Percentiles rank a stretch among this genome's conserved stretches.
These are phyloP conservation scores for Timandra comae DNA, from an alignment of 2,888 invertebrate genomes.

Conservation along the genomic window DNA sequence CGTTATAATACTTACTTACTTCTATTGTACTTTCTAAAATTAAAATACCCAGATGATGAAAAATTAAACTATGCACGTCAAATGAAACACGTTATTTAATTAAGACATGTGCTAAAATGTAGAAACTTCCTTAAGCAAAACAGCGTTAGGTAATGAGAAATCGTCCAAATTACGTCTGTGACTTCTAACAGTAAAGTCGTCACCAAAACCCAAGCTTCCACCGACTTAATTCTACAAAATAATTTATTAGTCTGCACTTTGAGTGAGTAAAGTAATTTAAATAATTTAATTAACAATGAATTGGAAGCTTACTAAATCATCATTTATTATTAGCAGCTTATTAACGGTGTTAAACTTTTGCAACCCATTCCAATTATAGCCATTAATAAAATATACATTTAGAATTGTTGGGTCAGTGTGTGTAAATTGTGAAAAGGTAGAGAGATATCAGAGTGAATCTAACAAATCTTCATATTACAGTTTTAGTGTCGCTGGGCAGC, in stretches of 20 bases:
- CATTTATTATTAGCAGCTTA: slow-evolving; percentile 38
- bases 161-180: too few species aligned
- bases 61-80: too few species aligned
- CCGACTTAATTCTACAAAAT: slow-evolving; percentile 48
- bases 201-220: slow-evolving; percentile 36
- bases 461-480: slow-evolving; percentile 40
- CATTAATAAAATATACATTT: slow-evolving; percentile 13
- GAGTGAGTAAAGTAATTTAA: slow-evolving; percentile 47
- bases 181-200: too few species aligned
- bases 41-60: too few species aligned
- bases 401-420: background rate
- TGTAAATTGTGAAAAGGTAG: slow-evolving; percentile 4
- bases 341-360: slow-evolving; percentile 27
- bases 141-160: too few species aligned
- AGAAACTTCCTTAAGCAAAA: too few species aligned
- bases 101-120: too few species aligned
- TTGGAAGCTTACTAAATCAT: slow-evolving; percentile 32
- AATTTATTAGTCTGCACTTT: slow-evolving; percentile 52
- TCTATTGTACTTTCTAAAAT: too few species aligned
- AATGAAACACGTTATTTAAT: too few species aligned
- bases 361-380: too few species aligned
- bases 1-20: too few species aligned
- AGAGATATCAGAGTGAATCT: slow-evolving; percentile 23
- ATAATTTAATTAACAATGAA: slow-evolving; percentile 58
- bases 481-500: slow-evolving; percentile 31